Percentiles rank a stretch among this genome's conserved stretches.
phyloP scores from a whole-genome alignment of 2,113 vertebrate genomes.

The Psilopsiagon aurifrons region DNA sequence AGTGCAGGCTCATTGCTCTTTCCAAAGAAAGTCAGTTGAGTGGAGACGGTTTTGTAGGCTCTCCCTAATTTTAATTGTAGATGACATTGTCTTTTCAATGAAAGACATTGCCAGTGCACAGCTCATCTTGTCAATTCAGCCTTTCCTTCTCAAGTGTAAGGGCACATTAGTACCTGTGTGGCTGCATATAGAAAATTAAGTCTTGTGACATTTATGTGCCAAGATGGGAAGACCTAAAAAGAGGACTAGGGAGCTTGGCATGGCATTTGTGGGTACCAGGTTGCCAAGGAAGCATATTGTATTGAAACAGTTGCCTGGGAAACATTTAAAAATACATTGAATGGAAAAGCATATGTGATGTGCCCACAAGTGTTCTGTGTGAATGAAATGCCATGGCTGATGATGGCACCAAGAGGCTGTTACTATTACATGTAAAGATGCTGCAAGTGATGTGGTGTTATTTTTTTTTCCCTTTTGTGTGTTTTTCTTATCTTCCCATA shows the following conservation, averaged over 20 bases:
- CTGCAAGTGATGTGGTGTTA: background rate
- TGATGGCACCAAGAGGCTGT: constrained; percentile 50
- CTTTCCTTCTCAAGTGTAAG: background rate
- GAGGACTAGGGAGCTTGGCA: constrained; percentile 35
- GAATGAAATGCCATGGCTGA: constrained; percentile 57
- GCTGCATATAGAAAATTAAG: background rate
- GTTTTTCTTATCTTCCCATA: background rate
- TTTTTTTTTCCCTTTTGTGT: background rate
- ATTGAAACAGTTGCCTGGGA: constrained; percentile 71
- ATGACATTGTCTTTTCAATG: background rate
- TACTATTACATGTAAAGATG: constrained; percentile 58
- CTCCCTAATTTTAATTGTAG: background rate
- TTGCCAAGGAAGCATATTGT: constrained; percentile 70
- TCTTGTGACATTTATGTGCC: constrained; percentile 11
- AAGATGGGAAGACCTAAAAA: constrained; percentile 11
- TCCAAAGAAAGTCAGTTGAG: background rate
- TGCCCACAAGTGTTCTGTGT: constrained; percentile 58
- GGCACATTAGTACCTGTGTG: background rate
- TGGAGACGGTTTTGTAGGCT: background rate
- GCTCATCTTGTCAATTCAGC: background rate
- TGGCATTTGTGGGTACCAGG: constrained; percentile 52
- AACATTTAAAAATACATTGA: constrained; percentile 62
- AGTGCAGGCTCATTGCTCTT: background rate
- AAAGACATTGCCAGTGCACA: background rate
- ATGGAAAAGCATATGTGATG: constrained; percentile 54